Conservation (phyloP, 2,888 invertebrate species). For the Schizaphis graminum region DNA sequence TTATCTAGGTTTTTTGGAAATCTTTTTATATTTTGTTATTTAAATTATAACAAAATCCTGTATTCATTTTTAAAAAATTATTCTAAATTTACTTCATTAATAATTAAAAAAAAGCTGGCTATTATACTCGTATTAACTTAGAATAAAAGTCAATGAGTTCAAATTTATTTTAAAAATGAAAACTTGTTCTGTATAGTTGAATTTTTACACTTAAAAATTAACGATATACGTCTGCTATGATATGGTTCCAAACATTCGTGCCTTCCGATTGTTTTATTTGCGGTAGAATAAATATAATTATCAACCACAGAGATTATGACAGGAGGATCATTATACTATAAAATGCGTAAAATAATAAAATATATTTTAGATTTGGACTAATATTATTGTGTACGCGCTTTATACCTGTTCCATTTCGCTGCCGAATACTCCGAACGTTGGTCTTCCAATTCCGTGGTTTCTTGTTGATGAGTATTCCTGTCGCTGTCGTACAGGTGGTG, state of each 20-base stretch:
- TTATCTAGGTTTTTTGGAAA: background rate
- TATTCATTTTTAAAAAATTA: background rate
- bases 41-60: too few species aligned
- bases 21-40: background rate
- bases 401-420: conserved; percentile 25
- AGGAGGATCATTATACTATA: background rate
- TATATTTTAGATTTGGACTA: background rate
- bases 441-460: background rate
- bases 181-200: background rate
- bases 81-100: background rate
- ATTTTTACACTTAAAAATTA: background rate
- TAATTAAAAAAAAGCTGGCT: background rate
- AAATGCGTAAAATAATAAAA: background rate
- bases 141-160: background rate
- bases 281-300: background rate
- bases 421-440: background rate
- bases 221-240: background rate
- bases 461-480: background rate
- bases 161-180: background rate
- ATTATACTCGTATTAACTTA: background rate
- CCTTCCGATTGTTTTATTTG: background rate
- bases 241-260: background rate
- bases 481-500: background rate
- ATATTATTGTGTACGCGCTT: background rate
- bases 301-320: background rate